Evolutionary conservation across 2,113 vertebrate species (phyloP).

Genomic region (Nothobranchius furzeri): DNA sequence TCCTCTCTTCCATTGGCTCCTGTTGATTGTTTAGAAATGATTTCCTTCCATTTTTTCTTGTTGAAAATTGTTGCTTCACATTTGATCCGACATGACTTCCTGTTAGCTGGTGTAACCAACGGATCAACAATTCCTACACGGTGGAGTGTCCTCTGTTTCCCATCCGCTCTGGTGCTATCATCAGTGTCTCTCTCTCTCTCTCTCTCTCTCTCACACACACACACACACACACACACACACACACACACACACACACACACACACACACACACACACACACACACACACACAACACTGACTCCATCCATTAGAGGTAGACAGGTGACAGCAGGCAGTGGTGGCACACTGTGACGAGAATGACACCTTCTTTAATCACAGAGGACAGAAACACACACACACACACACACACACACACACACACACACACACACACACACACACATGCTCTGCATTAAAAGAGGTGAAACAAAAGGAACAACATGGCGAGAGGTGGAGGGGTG

Average conservation of each 20-base stretch:
- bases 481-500: not conserved
- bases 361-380: constrained; percentile 53
- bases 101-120: constrained; percentile 1
- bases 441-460: constrained; percentile 3
- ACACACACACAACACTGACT: constrained; percentile 15
- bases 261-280: not conserved
- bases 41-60: not conserved
- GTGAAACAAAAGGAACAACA: constrained; percentile 2
- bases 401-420: constrained; percentile 1
- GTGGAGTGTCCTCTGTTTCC: constrained; percentile 10
- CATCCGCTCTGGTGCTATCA: constrained; percentile 9
- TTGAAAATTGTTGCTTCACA: not conserved
- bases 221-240: too few species aligned
- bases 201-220: too few species aligned
- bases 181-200: not conserved
- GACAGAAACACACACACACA: constrained; percentile 17
- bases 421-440: constrained; percentile 24
- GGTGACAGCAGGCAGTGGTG: constrained; percentile 51
- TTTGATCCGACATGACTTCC: constrained; percentile 7
- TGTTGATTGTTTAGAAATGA: not conserved
- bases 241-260: not conserved
- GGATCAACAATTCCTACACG: constrained; percentile 15
- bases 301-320: constrained; percentile 53
- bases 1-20: not conserved
- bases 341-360: constrained; percentile 50